Percentiles rank a stretch among this genome's conserved stretches.
These are phyloP conservation scores for Actinia equina DNA, from an alignment of 64 coral and sea anemone species.

Conservation along the genomic window DNA sequence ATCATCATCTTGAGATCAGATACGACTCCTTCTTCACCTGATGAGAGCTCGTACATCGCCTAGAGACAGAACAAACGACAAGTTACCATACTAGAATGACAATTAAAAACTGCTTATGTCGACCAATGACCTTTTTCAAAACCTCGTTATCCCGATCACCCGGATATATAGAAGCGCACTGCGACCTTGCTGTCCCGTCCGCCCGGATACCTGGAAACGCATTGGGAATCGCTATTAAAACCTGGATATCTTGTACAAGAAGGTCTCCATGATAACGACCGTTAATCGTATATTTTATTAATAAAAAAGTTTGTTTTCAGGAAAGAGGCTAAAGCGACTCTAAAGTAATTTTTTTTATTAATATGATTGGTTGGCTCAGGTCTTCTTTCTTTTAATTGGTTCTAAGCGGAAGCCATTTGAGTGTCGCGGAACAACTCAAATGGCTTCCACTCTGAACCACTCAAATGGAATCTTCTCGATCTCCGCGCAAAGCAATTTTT, in stretches of 20 bases:
- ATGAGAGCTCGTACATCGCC: conserved; percentile 59
- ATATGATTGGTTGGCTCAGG: too few species aligned
- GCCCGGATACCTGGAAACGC: too few species aligned
- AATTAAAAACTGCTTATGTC: background rate
- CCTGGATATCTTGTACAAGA: too few species aligned
- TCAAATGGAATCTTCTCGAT: background rate
- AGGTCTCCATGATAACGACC: too few species aligned
- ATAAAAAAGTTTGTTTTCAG: too few species aligned
- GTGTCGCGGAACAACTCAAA: background rate
- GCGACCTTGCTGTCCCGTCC: too few species aligned
- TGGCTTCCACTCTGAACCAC: background rate
- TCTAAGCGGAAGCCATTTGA: background rate
- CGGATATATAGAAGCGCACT: too few species aligned
- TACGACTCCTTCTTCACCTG: conserved; percentile 65
- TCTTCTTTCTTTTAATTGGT: background rate
- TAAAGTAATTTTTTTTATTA: too few species aligned
- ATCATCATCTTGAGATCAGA: conserved; percentile 63
- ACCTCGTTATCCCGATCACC: background rate
- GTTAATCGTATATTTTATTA: too few species aligned
- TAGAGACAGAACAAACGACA: background rate
- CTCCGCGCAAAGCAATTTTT: background rate
- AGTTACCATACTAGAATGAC: background rate
- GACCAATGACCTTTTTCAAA: background rate
- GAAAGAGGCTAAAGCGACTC: too few species aligned
- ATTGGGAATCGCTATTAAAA: too few species aligned